Evolutionary conservation across 1,140 invertebrate species (phyloP), one percentile per base, ranked within the genome.

Genomic region (Diorhabda elongata): DNA sequence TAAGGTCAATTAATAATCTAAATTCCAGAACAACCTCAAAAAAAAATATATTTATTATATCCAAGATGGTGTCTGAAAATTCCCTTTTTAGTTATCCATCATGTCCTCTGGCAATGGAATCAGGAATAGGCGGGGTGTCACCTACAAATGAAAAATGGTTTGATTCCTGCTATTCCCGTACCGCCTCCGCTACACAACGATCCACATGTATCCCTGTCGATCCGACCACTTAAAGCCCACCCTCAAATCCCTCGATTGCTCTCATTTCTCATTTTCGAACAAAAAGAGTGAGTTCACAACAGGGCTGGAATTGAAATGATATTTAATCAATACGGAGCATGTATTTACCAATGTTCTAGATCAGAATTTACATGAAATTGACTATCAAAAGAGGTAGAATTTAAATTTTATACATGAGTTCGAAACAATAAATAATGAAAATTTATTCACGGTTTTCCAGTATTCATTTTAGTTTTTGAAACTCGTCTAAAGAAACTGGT

Each of bases 121-220:
- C 47, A 52, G 47, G 47, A 52, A n/a, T 52, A 52, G 47, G 47
- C 6, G 47, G 47, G 47, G 47, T 52, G 47, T 52, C 47, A 52
- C 47, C 47, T 52, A 52, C 47, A 52, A 52, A 52, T 52, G 47
- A 52, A 52, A 52, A 52, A 52, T 52, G 47, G n/a, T 52, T 52
- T 52, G 47, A 52, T 52, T 52, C 47, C 47, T n/a, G 47, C 3
- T 52, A n/a, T 26, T 26, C 1, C 47, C n/a, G 47, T 52, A 52
- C 47, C 47, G 47, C 47, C 47, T 8, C 47, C n/a, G 6, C 2
- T n/a, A 52, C 47, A 6, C 47, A 6, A 8, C 47, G 47, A 52
- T 8, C 47, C 47, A n/a, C 47, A 52, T 52, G 47, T n/a, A 52
- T 52, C 47, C 47, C 6, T 52, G 47, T 52, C 47, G 47, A 52